These are phyloP conservation scores for Paguma larvata DNA, from an alignment of 2,797 vertebrate species.

Conservation along the genomic window DNA sequence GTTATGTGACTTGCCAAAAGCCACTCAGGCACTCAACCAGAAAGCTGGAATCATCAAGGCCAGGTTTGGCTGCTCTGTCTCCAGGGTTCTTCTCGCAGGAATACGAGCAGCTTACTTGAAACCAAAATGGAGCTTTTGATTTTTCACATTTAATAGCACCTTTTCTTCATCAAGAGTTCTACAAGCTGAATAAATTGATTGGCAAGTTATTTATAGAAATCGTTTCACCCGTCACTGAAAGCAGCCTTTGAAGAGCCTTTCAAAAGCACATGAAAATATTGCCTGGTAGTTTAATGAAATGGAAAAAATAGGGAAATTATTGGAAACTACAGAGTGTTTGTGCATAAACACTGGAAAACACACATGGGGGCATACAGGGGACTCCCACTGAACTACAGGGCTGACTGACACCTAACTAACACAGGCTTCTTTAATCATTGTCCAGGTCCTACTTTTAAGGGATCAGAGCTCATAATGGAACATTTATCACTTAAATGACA, in stretches of 20 bases:
- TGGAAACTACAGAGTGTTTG: constrained; percentile 49
- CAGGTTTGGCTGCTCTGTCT: neutral
- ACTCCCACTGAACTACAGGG: neutral
- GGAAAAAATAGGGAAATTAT: neutral
- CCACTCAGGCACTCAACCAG: neutral
- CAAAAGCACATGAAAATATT: constrained; percentile 30
- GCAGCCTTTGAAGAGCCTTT: constrained; percentile 61
- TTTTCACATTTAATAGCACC: constrained; percentile 67
- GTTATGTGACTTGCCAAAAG: neutral
- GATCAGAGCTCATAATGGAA: neutral
- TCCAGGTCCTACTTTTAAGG: neutral
- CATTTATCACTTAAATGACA: constrained; percentile 21
- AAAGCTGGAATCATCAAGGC: neutral
- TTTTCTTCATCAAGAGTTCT: constrained; percentile 73
- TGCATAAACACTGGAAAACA: constrained; percentile 44
- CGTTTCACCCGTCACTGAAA: constrained; percentile 75
- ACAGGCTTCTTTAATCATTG: neutral
- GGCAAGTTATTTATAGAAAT: constrained; percentile 64
- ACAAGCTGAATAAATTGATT: constrained; percentile 60
- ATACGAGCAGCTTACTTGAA: neutral
- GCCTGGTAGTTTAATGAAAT: constrained; percentile 63
- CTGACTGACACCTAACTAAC: neutral
- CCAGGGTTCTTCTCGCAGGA: neutral
- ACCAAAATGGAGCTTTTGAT: constrained; percentile 31
- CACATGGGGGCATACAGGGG: neutral